Conservation (phyloP, 2,113 vertebrate species). For the Cichladusa arquata region DNA sequence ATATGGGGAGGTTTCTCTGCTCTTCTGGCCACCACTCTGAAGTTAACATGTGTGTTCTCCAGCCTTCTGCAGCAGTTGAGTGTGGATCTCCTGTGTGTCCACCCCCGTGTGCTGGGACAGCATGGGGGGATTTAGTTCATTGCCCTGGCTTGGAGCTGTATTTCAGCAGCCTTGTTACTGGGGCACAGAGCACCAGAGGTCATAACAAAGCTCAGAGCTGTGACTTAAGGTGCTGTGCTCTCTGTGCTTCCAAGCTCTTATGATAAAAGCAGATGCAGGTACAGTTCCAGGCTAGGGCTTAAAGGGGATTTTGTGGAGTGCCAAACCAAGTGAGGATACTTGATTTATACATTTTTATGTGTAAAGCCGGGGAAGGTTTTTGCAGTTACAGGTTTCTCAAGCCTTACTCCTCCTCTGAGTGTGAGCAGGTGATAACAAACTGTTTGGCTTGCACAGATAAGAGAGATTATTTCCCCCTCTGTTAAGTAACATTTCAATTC, state of each 20-base stretch:
- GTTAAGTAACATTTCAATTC: neutral
- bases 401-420: neutral
- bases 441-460: neutral
- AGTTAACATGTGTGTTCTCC: neutral
- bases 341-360: neutral
- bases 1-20: neutral
- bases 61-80: neutral
- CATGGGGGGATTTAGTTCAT: neutral
- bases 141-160: neutral
- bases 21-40: neutral
- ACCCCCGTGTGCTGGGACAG: neutral
- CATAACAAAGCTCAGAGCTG: too few relatives aligned
- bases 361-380: neutral
- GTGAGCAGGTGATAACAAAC: neutral
- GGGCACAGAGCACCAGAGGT: neutral
- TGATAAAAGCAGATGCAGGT: neutral
- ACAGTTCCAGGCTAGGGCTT: neutral
- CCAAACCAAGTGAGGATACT: neutral
- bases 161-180: neutral
- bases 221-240: neutral
- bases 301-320: neutral
- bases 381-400: neutral
- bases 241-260: neutral
- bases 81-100: fast-evolving
- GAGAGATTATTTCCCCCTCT: neutral